Evolutionary conservation across 2,888 invertebrate genomes (phyloP), one percentile per base, ranked within the genome.

Genomic region (Agrilus biguttatus): DNA sequence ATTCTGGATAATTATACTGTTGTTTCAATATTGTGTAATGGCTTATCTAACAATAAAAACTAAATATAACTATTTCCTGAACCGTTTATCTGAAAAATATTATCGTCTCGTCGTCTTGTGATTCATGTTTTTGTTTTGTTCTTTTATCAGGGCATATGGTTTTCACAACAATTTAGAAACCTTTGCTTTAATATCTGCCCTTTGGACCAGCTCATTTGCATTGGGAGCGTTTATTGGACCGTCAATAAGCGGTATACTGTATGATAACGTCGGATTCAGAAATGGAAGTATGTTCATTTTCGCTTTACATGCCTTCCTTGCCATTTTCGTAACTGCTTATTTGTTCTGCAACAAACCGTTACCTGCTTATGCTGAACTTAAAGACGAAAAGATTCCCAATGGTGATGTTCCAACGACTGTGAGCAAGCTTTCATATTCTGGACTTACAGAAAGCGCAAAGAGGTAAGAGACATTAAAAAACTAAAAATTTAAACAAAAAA

Each of bases 181-280:
- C 0, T 91, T 88, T 58, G 91, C 91, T 0, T 68, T 91, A 33
- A 83, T 91, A 8, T 89, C 91, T 1, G 92, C 90, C 0, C 71
- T 92, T 55, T 92, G 90, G 83, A 90, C 91, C 2, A 88, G 89
- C 1, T 80, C 85, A 0, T 90, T 91, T 56, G 89, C 91, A 0
- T 69, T 92, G 8, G 92, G 92, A 1, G 86, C 87, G 2, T 87
- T 87, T 62, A 77, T 87, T 40, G 88, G 88, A 0, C 87, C 87
- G 1, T 83, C 83, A 0, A 68, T 83, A 2, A 77, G 77, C 50
- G 87, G 87, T 0, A 72, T 84, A 36, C 70, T 88, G 0, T 78
- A 78, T 53, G 86, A 87, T 55, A 71, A 66, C 40, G 75, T 83
- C 41, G 83, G 83, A 1, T 88, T 88, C 60, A 62, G 78, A 28